Evolutionary conservation across 2,888 invertebrate genomes (phyloP).

Genomic region (Pachymerium ferrugineum): DNA sequence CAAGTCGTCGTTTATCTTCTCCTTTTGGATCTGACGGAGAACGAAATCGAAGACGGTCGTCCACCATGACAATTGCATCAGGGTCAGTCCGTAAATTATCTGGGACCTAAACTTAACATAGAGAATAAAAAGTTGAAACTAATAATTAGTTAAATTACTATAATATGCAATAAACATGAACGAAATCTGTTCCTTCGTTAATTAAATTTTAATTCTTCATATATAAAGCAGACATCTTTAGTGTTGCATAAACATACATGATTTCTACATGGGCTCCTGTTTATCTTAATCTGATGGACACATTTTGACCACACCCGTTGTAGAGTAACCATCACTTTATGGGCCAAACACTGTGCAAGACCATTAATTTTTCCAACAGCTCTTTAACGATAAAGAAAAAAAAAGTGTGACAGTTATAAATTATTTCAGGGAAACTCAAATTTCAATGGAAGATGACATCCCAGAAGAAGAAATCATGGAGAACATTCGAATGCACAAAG

Average conservation of each 20-base stretch:
- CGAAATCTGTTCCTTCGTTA: too few relatives aligned
- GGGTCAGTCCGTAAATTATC: slow-evolving; percentile 59
- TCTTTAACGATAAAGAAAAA: background rate
- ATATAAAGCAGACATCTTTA: too few relatives aligned
- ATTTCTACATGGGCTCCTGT: background rate
- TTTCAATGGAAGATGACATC: slow-evolving; percentile 35
- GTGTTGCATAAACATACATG: background rate
- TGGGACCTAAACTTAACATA: background rate
- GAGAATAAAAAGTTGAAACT: too few relatives aligned
- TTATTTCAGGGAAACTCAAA: slow-evolving; percentile 34
- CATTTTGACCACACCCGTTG: slow-evolving; percentile 4
- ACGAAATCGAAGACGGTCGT: slow-evolving; percentile 56
- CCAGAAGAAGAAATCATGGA: slow-evolving; percentile 77
- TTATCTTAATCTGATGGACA: slow-evolving; percentile 22
- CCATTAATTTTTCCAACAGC: background rate
- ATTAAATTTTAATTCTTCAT: too few relatives aligned
- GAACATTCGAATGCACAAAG: slow-evolving; percentile 83
- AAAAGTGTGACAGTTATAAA: background rate
- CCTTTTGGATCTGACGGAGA: slow-evolving; percentile 46
- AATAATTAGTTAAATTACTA: background rate
- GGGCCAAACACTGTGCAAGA: background rate
- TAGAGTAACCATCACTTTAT: slow-evolving; percentile 3
- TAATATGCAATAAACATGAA: too few relatives aligned
- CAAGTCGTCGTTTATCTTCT: slow-evolving; percentile 58
- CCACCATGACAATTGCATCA: slow-evolving; percentile 79